Evolutionary conservation across 2,113 vertebrate species (phyloP), one percentile per base, ranked within the genome.

Genomic region (Alethe diademata): DNA sequence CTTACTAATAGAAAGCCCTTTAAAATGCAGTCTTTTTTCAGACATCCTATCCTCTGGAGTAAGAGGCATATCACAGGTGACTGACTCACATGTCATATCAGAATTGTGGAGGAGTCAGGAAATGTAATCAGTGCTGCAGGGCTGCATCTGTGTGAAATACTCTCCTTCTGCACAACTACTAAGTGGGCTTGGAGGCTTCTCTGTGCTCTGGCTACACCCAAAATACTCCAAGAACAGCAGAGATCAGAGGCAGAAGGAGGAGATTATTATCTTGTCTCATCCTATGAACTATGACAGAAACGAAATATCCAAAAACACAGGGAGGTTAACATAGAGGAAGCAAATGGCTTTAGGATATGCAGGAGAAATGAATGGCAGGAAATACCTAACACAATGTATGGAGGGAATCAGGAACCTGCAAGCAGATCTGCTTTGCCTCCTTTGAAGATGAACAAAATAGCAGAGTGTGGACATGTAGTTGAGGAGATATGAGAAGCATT

Each of bases 121-220:
- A 62, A 16, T 12, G 5, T 23, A 93, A 38, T 40, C 16, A 28
- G 4, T 2, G 1, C 8, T 48, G 19, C 42, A 69, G 10, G 22
- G 11, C 6, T 83, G 12, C 17, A 42, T 56, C 13, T 72, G 11
- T 79, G 17, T n/a, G 57, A 64, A 75, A 67, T 25, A 14, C 4
- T 1, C 2, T 69, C 2, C 2, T 50, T 67, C 57, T 64, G 33
- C 26, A 31, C 4, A 4, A 3, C 25, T 65, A 19, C 6, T n/a
- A 42, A 28, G 15, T 19, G 43, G 45, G 11, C 24, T 79, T 75
- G 43, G 28, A 79, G 38, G 16, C 22, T 43, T 66, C 36, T 38
- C 4, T 53, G 28, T 43, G 28, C 11, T 57, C 10, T 31, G 40
- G 10, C 7, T 58, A 23, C 13, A 31, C 26, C 48, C 13, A 5